A percentile compares a stretch with the other conserved stretches of the same genome.
These are phyloP conservation scores for Matsumurasca onukii DNA, from an alignment of 1,140 invertebrate genomes.

Conservation along the genomic window DNA sequence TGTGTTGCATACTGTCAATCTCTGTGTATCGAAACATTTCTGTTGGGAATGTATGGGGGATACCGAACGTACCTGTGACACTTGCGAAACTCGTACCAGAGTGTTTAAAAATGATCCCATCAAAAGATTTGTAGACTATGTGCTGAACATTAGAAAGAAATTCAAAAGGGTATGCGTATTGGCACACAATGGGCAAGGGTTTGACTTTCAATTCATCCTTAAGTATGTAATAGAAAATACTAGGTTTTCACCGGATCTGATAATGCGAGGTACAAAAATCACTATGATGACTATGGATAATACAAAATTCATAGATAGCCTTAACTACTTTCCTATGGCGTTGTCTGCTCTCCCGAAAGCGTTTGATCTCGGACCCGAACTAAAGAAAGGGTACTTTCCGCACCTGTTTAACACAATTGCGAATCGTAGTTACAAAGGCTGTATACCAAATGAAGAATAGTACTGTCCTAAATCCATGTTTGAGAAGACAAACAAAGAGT, in stretches of 20 bases:
- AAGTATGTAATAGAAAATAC: constrained; percentile 34
- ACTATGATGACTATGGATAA: too few species aligned
- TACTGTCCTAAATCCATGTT: constrained; percentile 27
- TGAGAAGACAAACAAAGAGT: constrained; percentile 17
- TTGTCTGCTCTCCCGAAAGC: not conserved
- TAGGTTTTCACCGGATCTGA: constrained; percentile 33
- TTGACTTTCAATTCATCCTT: constrained; percentile 42
- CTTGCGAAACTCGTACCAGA: not conserved
- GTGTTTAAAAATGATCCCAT: constrained; percentile 2
- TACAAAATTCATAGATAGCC: too few species aligned
- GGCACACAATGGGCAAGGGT: constrained; percentile 40
- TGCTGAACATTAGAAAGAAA: not conserved
- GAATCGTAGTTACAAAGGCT: constrained; percentile 32
- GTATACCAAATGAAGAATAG: constrained; percentile 27
- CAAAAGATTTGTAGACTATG: constrained; percentile 2
- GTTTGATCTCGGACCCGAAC: constrained; percentile 16
- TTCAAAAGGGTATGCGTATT: constrained; percentile 25
- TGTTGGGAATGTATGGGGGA: constrained; percentile 21
- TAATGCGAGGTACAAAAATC: constrained; percentile 35
- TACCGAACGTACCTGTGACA: not conserved
- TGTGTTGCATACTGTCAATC: constrained; percentile 5
- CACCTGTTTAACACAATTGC: constrained; percentile 22
- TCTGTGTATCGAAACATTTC: constrained; percentile 9
- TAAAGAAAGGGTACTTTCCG: constrained; percentile 34
- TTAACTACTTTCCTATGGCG: constrained; percentile 15